Evolutionary conservation across 2,113 vertebrate genomes (phyloP), one percentile per base, ranked within the genome.

Genomic region (Triplophysa tibetana): DNA sequence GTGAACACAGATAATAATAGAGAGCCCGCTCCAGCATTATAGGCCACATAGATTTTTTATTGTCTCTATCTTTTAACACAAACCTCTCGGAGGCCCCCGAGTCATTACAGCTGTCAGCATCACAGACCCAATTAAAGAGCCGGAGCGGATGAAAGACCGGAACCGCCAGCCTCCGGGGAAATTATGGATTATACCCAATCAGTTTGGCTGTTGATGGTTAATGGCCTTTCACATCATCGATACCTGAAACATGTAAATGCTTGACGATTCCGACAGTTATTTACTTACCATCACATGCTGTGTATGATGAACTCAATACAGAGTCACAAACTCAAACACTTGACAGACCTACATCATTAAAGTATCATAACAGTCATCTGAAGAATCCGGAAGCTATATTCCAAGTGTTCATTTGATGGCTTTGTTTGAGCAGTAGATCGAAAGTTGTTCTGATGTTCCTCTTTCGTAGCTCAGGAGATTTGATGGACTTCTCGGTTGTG

Each of bases 151-250:
- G 64, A 50, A 52, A 76, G 38, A 61, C 65, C 69, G 60, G 64
- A 74, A 61, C 76, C n/a, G 26, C 16, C 12, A 14, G 29, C 29
- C 70, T 67, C 70, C 8, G 4, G 54, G 68, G 75, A 84, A 75
- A 69, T 70, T 63, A 78, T 54, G 73, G 23, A 81, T 79, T 56
- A 64, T 60, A 45, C 65, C 62, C 61, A 63, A 48, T 67, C 67
- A 75, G 45, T 60, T 78, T 81, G 70, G 48, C 29, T 65, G 60
- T 80, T 75, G 60, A 75, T 75, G 7, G 33, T 33, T 69, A 70
- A 76, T 33, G 26, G 24, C 13, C 67, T 79, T 69, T 60, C 58
- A 65, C 26, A 75, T 63, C 54, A 76, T 75, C 54, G 56, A 79
- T 79, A 79, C 65, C 70, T 76, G 61, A 19, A 62, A 61, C 29